Base-by-base conservation (phyloP, 2,888 invertebrate species). In the Laothoe populi region DNA sequence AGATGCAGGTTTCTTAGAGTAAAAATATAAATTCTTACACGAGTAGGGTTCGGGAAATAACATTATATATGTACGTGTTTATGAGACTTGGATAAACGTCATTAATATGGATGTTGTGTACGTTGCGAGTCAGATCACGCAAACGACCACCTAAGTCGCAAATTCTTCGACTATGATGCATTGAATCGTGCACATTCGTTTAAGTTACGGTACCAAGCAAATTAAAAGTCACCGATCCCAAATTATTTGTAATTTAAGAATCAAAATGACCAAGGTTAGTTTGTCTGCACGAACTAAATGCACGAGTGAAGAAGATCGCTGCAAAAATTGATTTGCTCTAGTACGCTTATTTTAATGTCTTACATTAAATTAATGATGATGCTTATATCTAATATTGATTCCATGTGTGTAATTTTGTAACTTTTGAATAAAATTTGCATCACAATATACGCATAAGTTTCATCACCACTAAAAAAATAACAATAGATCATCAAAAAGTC, bases 401-500 rank as follows among this genome's bases (percentile, higher is more conserved):
- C 13, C 13, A 11, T 35, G 5, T 38, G 26, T 26, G n/a, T n/a
- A n/a, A n/a, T n/a, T n/a, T n/a, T n/a, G n/a, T n/a, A n/a, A n/a
- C n/a, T n/a, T n/a, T n/a, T n/a, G n/a, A n/a, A 31, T 38, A 23
- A 23, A 10, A 23, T 48, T 21, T 23, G 13, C 7, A 38, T 49
- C 2, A 11, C 7, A 4, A 11, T 0, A 13, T 69, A 67, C 68
- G 70, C 73, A 70, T 13, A 72, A 70, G 77, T 88, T 87, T 83
- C 83, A 70, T 78, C 81, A 87, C 72, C 79, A 78, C 85, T 84
- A 83, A 81, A 86, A 84, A 80, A 84, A 84, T 84, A 90, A 91
- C 90, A 92, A 92, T 91, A 84, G 88, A 83, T 87, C 87, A 83
- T 87, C 82, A 83, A 83, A 75, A 83, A 74, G 2, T 71, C 77